Conservation (phyloP, 2,888 invertebrate species). For the Phania funesta region DNA sequence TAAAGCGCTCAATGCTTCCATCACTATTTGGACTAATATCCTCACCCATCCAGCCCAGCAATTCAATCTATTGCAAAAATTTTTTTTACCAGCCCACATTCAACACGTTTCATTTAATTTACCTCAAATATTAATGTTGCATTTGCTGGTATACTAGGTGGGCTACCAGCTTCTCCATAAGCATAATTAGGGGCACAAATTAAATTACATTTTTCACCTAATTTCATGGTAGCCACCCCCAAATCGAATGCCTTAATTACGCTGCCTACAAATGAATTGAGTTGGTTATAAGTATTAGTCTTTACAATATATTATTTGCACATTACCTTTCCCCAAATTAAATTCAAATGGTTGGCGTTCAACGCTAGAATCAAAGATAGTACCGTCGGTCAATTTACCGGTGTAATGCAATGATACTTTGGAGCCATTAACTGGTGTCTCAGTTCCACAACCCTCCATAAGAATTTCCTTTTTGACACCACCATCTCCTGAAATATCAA, state of each 20-base stretch:
- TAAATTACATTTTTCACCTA: slow-evolving; percentile 90
- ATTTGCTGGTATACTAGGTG: slow-evolving; percentile 93
- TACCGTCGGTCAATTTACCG: slow-evolving; percentile 91
- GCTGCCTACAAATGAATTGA: slow-evolving; percentile 82
- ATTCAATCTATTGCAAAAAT: slow-evolving; percentile 85
- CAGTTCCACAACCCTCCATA: slow-evolving; percentile 87
- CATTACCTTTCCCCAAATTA: slow-evolving; percentile 89
- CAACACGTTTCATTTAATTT: slow-evolving; percentile 47
- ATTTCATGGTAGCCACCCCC: slow-evolving; percentile 96
- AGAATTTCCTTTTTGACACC: slow-evolving; percentile 78
- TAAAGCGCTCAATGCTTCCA: slow-evolving; percentile 88
- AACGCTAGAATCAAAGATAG: slow-evolving; percentile 94
- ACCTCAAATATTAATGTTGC: slow-evolving; percentile 94
- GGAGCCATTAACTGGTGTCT: slow-evolving; percentile 86
- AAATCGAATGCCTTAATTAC: slow-evolving; percentile 98
- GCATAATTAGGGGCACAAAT: slow-evolving; percentile 95
- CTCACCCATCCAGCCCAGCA: slow-evolving; percentile 92
- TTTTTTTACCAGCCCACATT: not conserved
- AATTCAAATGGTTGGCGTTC: slow-evolving; percentile 94
- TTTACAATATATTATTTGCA: not conserved
- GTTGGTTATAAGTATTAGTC: not conserved
- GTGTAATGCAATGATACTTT: slow-evolving; percentile 92
- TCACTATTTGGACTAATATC: slow-evolving; percentile 93
- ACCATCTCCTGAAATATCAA: slow-evolving; percentile 78
- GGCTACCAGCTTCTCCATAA: slow-evolving; percentile 91